phyloP scores from a whole-genome alignment of 2,888 invertebrate genomes.

The Chorisops tibialis region DNA sequence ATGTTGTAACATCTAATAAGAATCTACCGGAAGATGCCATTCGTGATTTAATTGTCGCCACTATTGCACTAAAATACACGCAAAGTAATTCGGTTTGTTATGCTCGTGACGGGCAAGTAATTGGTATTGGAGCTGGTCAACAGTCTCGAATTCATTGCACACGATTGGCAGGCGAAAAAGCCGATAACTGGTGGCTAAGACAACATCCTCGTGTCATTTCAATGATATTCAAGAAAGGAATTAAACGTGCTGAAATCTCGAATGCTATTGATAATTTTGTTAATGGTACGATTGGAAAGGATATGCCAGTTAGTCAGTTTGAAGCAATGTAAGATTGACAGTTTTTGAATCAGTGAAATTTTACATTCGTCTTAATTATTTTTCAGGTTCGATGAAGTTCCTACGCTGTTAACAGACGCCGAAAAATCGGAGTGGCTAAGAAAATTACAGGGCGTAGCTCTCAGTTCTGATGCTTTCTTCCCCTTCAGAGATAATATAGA shows the following conservation, averaged over 20 bases:
- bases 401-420: slow-evolving; percentile 64
- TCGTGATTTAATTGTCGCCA: slow-evolving; percentile 91
- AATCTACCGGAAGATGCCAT: slow-evolving; percentile 69
- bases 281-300: slow-evolving; percentile 83
- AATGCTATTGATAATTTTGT: slow-evolving; percentile 96
- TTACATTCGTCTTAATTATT: background rate
- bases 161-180: slow-evolving; percentile 93
- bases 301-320: slow-evolving; percentile 76
- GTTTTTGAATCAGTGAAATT: slow-evolving; percentile 37
- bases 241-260: slow-evolving; percentile 87
- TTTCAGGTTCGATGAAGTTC: slow-evolving; percentile 55
- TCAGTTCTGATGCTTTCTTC: slow-evolving; percentile 97
- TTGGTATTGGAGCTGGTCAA: slow-evolving; percentile 98
- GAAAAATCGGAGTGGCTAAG: slow-evolving; percentile 68
- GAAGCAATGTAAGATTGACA: slow-evolving; percentile 64
- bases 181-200: slow-evolving; percentile 96
- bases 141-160: slow-evolving; percentile 99
- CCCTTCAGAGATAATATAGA: slow-evolving; percentile 98
- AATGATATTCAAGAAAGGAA: slow-evolving; percentile 81
- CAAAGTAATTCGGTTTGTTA: slow-evolving; percentile 99
- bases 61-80: slow-evolving; percentile 94
- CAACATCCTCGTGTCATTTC: slow-evolving; percentile 81
- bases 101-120: slow-evolving; percentile 77
- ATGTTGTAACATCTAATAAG: slow-evolving; percentile 72
- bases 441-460: slow-evolving; percentile 71